Conservation (phyloP, 1,140 invertebrate genomes). For the Sarcophaga bullata region DNA sequence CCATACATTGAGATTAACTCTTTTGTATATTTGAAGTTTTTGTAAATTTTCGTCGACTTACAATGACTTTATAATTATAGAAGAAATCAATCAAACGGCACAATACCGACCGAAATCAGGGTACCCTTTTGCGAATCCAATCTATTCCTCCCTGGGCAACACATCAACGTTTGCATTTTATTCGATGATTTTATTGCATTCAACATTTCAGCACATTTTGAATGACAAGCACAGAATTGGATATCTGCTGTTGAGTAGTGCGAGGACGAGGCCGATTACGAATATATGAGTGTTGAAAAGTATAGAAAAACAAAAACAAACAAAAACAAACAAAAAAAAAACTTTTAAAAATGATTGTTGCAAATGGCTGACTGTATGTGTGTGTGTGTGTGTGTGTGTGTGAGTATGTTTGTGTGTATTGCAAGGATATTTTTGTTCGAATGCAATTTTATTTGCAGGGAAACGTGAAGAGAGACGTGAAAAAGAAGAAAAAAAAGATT, state of each 20-base stretch:
- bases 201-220: conserved; percentile 39
- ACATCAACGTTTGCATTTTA: not conserved
- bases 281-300: not conserved
- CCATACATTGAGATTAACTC: conserved; percentile 24
- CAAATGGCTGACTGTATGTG: not conserved
- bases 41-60: conserved; percentile 39
- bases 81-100: conserved; percentile 34
- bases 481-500: not conserved
- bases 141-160: not conserved
- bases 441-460: not conserved
- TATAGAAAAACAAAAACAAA: too few relatives aligned
- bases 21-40: conserved; percentile 28
- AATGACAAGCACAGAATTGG: conserved; percentile 22
- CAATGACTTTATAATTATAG: conserved; percentile 41
- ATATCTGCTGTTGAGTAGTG: too few relatives aligned
- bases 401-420: not conserved
- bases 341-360: not conserved
- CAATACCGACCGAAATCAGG: not conserved
- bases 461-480: not conserved
- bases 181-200: not conserved
- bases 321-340: not conserved
- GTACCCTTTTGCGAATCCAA: not conserved
- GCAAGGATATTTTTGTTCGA: not conserved
- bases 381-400: not conserved
- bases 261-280: too few relatives aligned